phyloP scores from a whole-genome alignment of 2,797 vertebrate genomes.

The Paedocypris micromegethes region DNA sequence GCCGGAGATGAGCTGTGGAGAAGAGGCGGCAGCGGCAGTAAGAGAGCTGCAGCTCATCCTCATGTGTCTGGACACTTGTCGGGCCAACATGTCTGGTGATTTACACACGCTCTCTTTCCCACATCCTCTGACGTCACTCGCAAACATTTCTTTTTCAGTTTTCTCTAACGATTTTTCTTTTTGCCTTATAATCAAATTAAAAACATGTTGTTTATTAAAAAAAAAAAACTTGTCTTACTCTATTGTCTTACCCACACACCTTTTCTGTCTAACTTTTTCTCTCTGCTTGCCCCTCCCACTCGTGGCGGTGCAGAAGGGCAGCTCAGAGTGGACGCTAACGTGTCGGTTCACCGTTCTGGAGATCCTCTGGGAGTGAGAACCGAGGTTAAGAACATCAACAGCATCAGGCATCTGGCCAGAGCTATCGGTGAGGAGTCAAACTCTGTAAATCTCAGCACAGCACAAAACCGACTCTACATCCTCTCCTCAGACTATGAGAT shows the following conservation, averaged over 20 bases:
- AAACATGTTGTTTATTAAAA: too few relatives aligned
- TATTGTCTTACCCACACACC: too few relatives aligned
- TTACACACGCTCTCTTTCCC: conserved; percentile 2
- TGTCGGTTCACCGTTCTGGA: conserved; percentile 87
- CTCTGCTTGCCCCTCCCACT: conserved; percentile 3
- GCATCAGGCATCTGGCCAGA: conserved; percentile 80
- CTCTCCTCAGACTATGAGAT: conserved; percentile 87
- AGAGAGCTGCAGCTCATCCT: conserved; percentile 94
- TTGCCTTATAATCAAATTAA: too few relatives aligned
- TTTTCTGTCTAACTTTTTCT: neutral
- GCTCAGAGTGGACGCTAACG: conserved; percentile 92
- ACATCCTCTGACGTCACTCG: too few relatives aligned
- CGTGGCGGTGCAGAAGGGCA: conserved; percentile 79
- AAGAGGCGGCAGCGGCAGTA: conserved; percentile 89
- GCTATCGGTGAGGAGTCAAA: conserved; percentile 72
- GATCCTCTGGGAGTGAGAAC: conserved; percentile 84
- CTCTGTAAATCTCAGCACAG: too few relatives aligned
- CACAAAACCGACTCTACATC: too few relatives aligned
- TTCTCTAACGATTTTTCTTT: too few relatives aligned
- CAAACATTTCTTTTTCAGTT: too few relatives aligned
- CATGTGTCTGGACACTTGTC: conserved; percentile 90
- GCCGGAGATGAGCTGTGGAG: conserved; percentile 92
- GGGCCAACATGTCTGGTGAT: conserved; percentile 92
- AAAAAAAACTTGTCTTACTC: too few relatives aligned
- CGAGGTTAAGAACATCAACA: conserved; percentile 98